Evolutionary conservation across 2,113 vertebrate species (phyloP), one percentile per base, ranked within the genome.

Genomic region (Cheilinus undulatus): DNA sequence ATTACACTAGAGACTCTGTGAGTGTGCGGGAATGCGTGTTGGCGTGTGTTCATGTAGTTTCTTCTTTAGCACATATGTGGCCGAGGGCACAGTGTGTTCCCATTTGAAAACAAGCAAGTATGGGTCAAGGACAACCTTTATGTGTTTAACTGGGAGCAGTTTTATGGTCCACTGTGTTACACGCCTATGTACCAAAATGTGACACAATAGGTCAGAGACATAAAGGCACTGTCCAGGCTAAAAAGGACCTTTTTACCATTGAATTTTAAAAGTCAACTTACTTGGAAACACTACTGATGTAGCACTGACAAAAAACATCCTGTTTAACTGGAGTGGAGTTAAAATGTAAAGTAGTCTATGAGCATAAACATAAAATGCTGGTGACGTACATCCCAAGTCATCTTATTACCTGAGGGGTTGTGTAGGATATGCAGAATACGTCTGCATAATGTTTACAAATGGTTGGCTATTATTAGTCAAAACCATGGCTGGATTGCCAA

Each of bases 101-200:
- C 49, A 34, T 26, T 59, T 5, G 42, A 68, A 56, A 60, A 53
- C 30, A 65, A 63, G 34, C n/a, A 61, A 69, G 40, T 12, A 30
- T 49, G 51, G 59, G 63, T 80, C 82, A 89, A 87, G 79, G 75
- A 66, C 67, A 23, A 64, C 32, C 45, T 49, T 54, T 83, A 40
- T 71, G 61, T 65, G 46, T 84, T 69, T 86, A 74, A 81, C 53
- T 77, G 27, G 49, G 48, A 72, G 66, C 59, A 40, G 20, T 63
- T 68, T n/a, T 51, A 28, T 60, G 34, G 38, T 36, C 32, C 9
- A 38, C 43, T 36, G 40, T 56, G 49, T 61, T 73, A 38, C 19
- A 51, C 64, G 20, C 22, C 49, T 45, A 23, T 67, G 53, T 45
- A 19, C 19, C 27, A 24, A 74, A 67, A 64, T 65, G 59, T 68